Evolutionary conservation across 2,797 vertebrate genomes (phyloP), one percentile per base, ranked within the genome.

Genomic region (Sebastes itinus): DNA sequence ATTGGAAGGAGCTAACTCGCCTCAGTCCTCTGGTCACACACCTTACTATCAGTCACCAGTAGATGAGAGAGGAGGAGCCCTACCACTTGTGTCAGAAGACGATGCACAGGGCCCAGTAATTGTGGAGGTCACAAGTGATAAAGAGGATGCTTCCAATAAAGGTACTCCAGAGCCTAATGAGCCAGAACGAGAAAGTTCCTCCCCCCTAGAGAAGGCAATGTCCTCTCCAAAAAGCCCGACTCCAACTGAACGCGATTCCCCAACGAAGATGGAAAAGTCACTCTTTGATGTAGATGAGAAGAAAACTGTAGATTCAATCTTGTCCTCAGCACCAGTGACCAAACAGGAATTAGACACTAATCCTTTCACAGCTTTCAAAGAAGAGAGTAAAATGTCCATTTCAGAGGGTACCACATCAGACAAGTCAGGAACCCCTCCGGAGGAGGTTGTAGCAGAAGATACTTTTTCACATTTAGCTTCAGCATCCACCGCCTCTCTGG

Each of bases 371-470:
- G 92, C 95, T 22, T 96, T 97, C 82, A 99, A 99, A 94, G 98
- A 99, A 88, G 98, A 99, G 14, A 98, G 97, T 33, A 99, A 98
- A 95, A 99, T 99, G 98, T 99, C 98, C 2, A 99, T 99, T 94
- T 99, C 98, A 65, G 98, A 99, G 92, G 98, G 98, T 25, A 99
- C 98, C 10, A 96, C 97, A 76, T 99, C 98, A 75, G 98, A 99
- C 92, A 99, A 97, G 83, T 99, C 98, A 81, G 97, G 94, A 62
- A 99, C 98, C 20, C 98, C 98, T 0, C 95, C 98, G 12, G 98
- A 99, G 82, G 98, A 99, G 79, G 97, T 96, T 28, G 96, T 98
- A 54, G 98, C 97, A 80, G 98, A 99, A 90, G 98, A 99, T 52
- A 99, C 97, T 16, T 98, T 98, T 91, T 99, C 98, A 16, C 98